A percentile compares a stretch with the other conserved stretches of the same genome.
Conservation (phyloP, 2,797 vertebrate genomes). For the Thunnus albacares region DNA sequence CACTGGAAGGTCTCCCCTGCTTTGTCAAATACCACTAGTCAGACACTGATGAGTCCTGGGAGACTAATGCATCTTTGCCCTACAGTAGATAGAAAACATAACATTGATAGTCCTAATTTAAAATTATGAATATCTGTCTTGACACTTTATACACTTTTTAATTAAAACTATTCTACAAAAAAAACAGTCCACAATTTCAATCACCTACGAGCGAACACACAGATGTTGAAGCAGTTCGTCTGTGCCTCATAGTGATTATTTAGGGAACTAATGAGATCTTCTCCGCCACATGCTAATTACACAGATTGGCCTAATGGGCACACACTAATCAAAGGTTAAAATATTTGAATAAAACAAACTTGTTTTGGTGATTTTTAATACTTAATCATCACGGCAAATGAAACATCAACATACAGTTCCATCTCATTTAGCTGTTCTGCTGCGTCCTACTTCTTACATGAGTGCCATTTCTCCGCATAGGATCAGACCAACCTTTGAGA, state of each 20-base stretch:
- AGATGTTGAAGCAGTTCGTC: conserved; percentile 20
- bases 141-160: not conserved
- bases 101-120: not conserved
- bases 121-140: conserved; percentile 22
- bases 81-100: conserved; percentile 6
- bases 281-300: conserved; percentile 59
- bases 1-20: not conserved
- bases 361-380: conserved; percentile 25
- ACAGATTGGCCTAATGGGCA: conserved; percentile 55
- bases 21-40: conserved; percentile 1
- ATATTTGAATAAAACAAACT: conserved; percentile 56
- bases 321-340: conserved; percentile 62
- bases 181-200: conserved; percentile 26
- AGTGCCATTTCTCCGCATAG: not conserved
- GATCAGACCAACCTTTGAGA: conserved; percentile 2
- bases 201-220: conserved; percentile 32
- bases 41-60: not conserved
- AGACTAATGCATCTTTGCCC: not conserved
- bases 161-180: not conserved
- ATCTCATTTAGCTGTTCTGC: not conserved
- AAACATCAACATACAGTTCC: conserved; percentile 10
- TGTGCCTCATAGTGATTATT: conserved; percentile 46
- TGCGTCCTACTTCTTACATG: not conserved
- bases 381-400: conserved; percentile 25
- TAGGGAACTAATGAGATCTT: conserved; percentile 66